phyloP scores from a whole-genome alignment of 2,888 invertebrate genomes.

The Nasonia oneida region DNA sequence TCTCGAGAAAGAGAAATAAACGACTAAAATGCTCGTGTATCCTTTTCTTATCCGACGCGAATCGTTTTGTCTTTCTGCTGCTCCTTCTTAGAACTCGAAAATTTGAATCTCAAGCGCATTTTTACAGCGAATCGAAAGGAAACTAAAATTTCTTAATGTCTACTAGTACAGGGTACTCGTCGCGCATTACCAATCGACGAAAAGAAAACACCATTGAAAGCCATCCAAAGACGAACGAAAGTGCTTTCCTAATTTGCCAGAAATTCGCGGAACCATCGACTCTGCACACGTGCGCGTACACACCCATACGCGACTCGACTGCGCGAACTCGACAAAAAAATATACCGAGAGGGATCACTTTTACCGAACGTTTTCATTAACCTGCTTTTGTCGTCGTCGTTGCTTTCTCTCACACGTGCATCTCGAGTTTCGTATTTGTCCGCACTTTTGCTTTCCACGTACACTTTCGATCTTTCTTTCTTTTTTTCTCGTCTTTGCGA shows the following conservation, averaged over 20 bases:
- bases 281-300: neutral
- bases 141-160: neutral
- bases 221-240: constrained; percentile 22
- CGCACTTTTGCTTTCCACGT: constrained; percentile 25
- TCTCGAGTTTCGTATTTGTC: constrained; percentile 37
- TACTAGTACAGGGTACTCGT: neutral
- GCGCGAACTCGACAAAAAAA: neutral
- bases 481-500: neutral
- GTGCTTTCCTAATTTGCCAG: constrained; percentile 28
- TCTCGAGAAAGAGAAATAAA: constrained; percentile 17
- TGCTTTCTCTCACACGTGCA: constrained; percentile 40
- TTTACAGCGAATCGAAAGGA: too few relatives aligned
- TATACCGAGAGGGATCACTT: constrained; percentile 2
- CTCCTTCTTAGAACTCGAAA: neutral
- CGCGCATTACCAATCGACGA: neutral
- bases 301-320: neutral
- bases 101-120: neutral
- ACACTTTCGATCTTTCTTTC: neutral
- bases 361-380: constrained; percentile 53
- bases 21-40: neutral
- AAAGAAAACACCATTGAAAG: neutral
- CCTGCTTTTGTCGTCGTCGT: constrained; percentile 42
- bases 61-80: neutral
- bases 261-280: constrained; percentile 18
- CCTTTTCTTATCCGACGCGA: neutral